These are phyloP conservation scores for Phyllostomus discolor DNA, from an alignment of 2,113 vertebrate species.

Conservation along the genomic window DNA sequence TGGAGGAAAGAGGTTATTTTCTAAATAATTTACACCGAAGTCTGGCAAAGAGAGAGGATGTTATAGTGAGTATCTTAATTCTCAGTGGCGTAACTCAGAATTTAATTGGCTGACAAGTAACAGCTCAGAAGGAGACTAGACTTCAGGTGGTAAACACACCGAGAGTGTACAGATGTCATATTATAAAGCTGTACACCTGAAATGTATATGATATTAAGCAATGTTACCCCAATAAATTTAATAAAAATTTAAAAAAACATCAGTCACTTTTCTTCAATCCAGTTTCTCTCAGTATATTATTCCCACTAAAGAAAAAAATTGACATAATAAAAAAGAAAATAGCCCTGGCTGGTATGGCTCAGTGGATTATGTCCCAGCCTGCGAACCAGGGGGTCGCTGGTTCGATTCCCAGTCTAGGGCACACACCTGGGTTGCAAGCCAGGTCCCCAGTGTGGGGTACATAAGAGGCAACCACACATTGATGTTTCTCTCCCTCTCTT, in stretches of 20 bases:
- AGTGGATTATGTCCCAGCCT: too few species aligned
- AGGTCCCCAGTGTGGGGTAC: too few species aligned
- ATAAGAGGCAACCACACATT: too few species aligned
- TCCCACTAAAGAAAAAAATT: not conserved
- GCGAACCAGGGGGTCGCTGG: too few species aligned
- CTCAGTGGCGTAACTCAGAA: not conserved
- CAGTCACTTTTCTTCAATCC: not conserved
- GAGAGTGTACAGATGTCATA: not conserved
- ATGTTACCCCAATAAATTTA: not conserved
- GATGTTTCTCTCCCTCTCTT: too few species aligned
- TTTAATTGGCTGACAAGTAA: not conserved
- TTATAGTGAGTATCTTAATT: not conserved
- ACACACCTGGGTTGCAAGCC: too few species aligned
- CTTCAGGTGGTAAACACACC: not conserved
- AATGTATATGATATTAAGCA: not conserved
- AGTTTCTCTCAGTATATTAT: not conserved
- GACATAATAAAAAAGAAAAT: not conserved
- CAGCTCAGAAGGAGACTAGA: not conserved
- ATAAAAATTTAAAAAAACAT: not conserved
- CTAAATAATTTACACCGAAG: not conserved
- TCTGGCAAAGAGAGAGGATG: not conserved
- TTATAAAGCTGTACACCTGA: not conserved
- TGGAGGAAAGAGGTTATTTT: not conserved
- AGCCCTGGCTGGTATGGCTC: too few species aligned
- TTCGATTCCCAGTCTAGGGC: too few species aligned